These are phyloP conservation scores for Anodontia alba DNA, from an alignment of 2,888 invertebrate genomes.

Conservation along the genomic window DNA sequence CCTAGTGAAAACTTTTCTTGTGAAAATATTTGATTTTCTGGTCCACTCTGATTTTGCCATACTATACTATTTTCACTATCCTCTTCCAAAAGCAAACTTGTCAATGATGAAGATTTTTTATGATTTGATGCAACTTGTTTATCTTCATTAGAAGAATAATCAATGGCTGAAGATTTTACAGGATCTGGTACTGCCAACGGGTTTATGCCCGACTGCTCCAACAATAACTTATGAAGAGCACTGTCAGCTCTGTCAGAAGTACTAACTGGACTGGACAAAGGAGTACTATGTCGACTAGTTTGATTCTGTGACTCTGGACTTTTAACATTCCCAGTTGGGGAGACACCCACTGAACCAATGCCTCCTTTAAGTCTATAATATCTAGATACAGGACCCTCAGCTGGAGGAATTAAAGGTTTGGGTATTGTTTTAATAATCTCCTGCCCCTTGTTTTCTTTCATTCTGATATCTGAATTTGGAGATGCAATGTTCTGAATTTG, in stretches of 20 bases:
- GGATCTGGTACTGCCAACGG: not conserved
- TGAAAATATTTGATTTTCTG: not conserved
- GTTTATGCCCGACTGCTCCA: not conserved
- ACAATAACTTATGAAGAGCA: slow-evolving; percentile 1
- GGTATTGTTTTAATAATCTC: not conserved
- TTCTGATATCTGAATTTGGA: not conserved
- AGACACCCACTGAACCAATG: not conserved
- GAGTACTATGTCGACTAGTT: not conserved
- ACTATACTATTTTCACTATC: not conserved
- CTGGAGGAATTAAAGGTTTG: not conserved
- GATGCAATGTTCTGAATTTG: not conserved
- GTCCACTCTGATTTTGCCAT: not conserved
- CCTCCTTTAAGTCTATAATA: not conserved
- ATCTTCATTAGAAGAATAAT: not conserved
- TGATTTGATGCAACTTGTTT: not conserved
- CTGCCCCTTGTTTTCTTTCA: not conserved
- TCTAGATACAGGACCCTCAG: not conserved
- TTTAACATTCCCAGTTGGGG: not conserved
- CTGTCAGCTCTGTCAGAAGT: not conserved
- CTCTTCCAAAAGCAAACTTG: slow-evolving; percentile 1
- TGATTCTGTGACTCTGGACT: not conserved
- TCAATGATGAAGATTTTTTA: not conserved
- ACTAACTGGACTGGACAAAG: slow-evolving; percentile 3
- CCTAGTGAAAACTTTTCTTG: not conserved
- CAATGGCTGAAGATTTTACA: not conserved